Conservation (phyloP, 1,140 invertebrate genomes). For the Caenorhabditis tropicalis region DNA sequence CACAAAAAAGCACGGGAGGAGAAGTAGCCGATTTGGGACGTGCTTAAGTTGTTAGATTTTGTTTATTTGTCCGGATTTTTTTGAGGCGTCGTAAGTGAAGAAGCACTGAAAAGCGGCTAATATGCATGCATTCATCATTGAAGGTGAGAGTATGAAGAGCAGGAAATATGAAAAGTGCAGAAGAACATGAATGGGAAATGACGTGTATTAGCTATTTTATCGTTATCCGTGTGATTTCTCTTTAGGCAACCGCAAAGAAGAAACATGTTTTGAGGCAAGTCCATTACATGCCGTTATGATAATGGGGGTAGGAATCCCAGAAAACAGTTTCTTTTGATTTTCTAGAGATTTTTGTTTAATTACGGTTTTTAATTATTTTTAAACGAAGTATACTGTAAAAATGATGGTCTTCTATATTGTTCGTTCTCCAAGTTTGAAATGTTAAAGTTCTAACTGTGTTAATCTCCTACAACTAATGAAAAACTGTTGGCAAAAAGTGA, state of each 20-base stretch:
- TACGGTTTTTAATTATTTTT: too few relatives aligned
- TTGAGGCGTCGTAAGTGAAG: not conserved
- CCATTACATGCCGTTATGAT: not conserved
- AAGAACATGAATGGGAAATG: not conserved
- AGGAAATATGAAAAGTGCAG: not conserved
- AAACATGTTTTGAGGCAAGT: conserved; percentile 7
- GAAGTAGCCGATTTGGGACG: conserved; percentile 23
- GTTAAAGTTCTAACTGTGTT: not conserved
- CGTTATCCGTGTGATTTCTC: not conserved
- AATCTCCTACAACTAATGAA: not conserved
- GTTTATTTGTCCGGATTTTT: conserved; percentile 41
- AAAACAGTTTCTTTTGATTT: too few relatives aligned
- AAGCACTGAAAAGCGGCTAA: conserved; percentile 4
- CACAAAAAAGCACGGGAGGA: not conserved
- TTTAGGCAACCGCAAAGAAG: not conserved
- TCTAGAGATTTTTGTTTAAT: too few relatives aligned
- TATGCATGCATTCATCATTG: not conserved
- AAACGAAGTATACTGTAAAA: too few relatives aligned
- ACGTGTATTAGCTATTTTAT: conserved; percentile 1
- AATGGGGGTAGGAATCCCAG: not conserved
- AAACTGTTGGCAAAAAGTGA: not conserved
- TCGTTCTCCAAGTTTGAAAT: too few relatives aligned
- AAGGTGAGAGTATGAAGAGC: not conserved
- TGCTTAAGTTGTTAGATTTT: conserved; percentile 38
- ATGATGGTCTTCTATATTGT: too few relatives aligned